phyloP scores from a whole-genome alignment of 2,888 invertebrate species.

The Pasiphila rectangulata region DNA sequence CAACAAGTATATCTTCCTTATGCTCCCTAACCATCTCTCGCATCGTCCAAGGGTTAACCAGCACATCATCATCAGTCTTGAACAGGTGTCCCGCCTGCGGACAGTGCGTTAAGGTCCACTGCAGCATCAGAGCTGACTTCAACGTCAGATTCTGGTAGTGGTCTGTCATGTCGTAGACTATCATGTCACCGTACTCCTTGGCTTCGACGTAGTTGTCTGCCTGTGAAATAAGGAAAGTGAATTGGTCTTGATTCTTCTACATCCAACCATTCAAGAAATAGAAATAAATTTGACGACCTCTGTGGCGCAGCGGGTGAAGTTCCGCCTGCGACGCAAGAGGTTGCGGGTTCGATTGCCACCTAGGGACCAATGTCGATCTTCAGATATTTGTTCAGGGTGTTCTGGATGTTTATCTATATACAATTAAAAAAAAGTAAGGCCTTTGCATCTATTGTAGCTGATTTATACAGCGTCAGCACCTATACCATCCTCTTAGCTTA shows the following conservation, averaged over 20 bases:
- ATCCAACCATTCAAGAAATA: too few species aligned
- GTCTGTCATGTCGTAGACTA: constrained; percentile 83
- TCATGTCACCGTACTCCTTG: constrained; percentile 77
- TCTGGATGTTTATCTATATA: too few species aligned
- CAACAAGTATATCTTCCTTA: constrained; percentile 66
- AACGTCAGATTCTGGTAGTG: constrained; percentile 85
- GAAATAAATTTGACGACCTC: too few species aligned
- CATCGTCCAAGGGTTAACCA: constrained; percentile 79
- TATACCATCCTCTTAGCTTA: too few species aligned
- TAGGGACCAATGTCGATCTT: too few species aligned
- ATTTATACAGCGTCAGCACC: too few species aligned
- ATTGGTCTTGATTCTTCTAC: background rate
- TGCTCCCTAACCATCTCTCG: constrained; percentile 46
- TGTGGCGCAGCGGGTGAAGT: too few species aligned
- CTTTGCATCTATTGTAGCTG: too few species aligned
- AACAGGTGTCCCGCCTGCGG: constrained; percentile 59
- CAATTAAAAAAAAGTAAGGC: too few species aligned
- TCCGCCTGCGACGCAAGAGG: too few species aligned
- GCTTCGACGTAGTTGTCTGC: constrained; percentile 71
- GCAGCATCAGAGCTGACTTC: constrained; percentile 83
- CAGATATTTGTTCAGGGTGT: too few species aligned
- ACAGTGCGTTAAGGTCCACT: constrained; percentile 81
- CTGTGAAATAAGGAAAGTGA: constrained; percentile 38
- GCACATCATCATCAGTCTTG: constrained; percentile 83
- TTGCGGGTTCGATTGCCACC: too few species aligned